phyloP scores from a whole-genome alignment of 2,888 invertebrate species.

The Nomada fabriciana region DNA sequence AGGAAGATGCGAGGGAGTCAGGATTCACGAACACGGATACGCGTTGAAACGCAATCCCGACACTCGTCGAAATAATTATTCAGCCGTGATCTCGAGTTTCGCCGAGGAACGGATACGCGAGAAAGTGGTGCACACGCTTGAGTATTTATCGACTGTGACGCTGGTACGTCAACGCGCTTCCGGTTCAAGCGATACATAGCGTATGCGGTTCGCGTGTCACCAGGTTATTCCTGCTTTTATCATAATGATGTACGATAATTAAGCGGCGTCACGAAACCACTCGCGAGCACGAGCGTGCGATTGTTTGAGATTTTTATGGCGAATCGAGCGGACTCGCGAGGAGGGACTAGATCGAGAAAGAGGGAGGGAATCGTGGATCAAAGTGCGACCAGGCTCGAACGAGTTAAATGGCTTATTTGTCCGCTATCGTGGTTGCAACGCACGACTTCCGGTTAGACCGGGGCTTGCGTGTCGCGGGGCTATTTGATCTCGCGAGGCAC shows the following conservation, averaged over 20 bases:
- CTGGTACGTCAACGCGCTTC: constrained; percentile 42
- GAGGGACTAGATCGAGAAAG: too few relatives aligned
- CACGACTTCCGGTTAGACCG: constrained; percentile 57
- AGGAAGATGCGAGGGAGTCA: neutral
- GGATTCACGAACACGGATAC: constrained; percentile 23
- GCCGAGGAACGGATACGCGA: constrained; percentile 36
- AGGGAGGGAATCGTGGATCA: constrained; percentile 34
- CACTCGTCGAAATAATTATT: constrained; percentile 53
- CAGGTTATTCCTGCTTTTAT: constrained; percentile 47
- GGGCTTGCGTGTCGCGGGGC: constrained; percentile 60
- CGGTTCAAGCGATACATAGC: constrained; percentile 41
- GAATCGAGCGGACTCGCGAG: neutral
- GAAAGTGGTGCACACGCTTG: constrained; percentile 61
- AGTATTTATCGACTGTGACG: constrained; percentile 60
- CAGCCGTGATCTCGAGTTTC: constrained; percentile 58
- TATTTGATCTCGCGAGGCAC: constrained; percentile 47
- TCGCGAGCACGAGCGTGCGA: constrained; percentile 19
- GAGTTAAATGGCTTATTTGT: constrained; percentile 66
- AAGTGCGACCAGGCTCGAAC: constrained; percentile 29
- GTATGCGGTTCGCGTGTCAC: constrained; percentile 59
- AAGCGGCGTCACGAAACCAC: constrained; percentile 37
- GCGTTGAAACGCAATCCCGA: constrained; percentile 50
- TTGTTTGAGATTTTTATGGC: constrained; percentile 21
- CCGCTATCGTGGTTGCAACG: constrained; percentile 59
- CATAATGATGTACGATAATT: constrained; percentile 57